Conservation (phyloP, 2,888 invertebrate genomes). For the Iselma pallidipennis region DNA sequence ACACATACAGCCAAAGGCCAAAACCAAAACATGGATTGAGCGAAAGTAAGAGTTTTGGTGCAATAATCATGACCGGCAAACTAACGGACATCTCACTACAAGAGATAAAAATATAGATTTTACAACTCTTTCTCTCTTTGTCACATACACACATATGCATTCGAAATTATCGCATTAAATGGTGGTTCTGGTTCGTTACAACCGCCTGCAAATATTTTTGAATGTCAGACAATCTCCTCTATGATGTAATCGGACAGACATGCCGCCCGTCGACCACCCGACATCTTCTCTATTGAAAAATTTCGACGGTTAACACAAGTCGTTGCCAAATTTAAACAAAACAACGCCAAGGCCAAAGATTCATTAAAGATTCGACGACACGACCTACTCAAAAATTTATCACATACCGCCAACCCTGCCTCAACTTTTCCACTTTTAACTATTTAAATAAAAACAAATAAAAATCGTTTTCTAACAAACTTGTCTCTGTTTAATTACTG, state of each 20-base stretch:
- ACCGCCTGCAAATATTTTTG: conserved; percentile 22
- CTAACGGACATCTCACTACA: too few relatives aligned
- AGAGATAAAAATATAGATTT: too few relatives aligned
- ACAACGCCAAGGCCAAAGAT: conserved; percentile 32
- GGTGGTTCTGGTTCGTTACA: conserved; percentile 2
- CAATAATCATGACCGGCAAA: too few relatives aligned
- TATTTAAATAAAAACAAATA: too few relatives aligned
- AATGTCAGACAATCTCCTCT: conserved; percentile 27
- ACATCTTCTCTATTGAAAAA: neutral
- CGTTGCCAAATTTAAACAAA: neutral
- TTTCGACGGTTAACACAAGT: neutral
- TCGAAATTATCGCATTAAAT: too few relatives aligned
- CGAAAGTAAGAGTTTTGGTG: neutral
- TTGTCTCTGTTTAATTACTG: neutral
- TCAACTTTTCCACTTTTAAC: neutral
- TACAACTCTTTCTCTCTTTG: too few relatives aligned
- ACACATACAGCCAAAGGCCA: neutral
- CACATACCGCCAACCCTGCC: neutral
- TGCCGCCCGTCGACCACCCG: conserved; percentile 2
- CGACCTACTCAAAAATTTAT: conserved; percentile 4
- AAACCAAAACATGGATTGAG: neutral
- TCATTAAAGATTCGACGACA: conserved; percentile 30
- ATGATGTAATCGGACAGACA: conserved; percentile 34
- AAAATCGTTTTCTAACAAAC: too few relatives aligned
- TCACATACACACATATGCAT: too few relatives aligned